Percentiles rank a stretch among this genome's conserved stretches.
These are phyloP conservation scores for Actenoides lindsayi DNA, from an alignment of 2,113 vertebrate genomes.

Conservation along the genomic window DNA sequence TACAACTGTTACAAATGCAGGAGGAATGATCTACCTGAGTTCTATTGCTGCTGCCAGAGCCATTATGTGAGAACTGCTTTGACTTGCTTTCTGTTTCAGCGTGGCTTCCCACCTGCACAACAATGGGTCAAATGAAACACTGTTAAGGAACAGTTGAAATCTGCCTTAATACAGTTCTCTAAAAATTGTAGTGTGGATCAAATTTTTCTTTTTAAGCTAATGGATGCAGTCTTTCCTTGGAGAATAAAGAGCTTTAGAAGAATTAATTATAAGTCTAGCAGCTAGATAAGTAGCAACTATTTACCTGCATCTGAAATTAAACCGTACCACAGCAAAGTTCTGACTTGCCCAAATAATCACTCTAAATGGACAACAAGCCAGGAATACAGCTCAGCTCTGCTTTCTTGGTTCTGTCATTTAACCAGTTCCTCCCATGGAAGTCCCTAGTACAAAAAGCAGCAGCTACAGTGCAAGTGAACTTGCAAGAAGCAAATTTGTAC, in stretches of 20 bases:
- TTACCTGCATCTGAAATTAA: background rate
- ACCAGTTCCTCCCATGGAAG: background rate
- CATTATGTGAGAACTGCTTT: background rate
- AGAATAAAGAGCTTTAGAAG: background rate
- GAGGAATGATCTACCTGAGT: background rate
- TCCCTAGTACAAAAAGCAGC: background rate
- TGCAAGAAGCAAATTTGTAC: background rate
- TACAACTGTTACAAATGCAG: background rate
- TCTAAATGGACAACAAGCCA: background rate
- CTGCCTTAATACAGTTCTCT: background rate
- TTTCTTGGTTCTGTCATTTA: background rate
- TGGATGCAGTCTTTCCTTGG: background rate
- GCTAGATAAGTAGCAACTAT: background rate
- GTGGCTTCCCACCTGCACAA: background rate
- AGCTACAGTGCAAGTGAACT: background rate
- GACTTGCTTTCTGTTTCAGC: background rate
- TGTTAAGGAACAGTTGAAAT: background rate
- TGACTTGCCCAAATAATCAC: background rate
- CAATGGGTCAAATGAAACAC: background rate
- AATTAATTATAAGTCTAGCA: background rate
- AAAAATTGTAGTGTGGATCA: background rate
- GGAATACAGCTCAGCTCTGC: background rate
- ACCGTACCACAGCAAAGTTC: background rate
- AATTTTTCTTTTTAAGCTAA: background rate
- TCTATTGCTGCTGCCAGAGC: background rate